Conservation (phyloP, 2,113 vertebrate species). For the Sander lucioperca region DNA sequence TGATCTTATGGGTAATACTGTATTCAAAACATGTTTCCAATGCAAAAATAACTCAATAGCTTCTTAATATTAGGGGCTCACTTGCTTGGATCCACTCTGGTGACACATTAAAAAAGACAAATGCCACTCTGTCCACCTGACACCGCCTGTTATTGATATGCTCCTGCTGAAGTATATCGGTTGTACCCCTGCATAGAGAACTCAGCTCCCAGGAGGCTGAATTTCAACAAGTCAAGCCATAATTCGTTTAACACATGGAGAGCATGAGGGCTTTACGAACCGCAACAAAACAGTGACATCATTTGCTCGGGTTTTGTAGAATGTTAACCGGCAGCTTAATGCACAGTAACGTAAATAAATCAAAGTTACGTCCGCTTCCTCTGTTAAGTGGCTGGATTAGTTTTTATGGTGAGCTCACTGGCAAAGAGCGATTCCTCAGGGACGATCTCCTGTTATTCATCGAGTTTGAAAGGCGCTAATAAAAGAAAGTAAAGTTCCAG, state of each 20-base stretch:
- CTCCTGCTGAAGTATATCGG: slow-evolving; percentile 48
- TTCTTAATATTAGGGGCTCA: slow-evolving; percentile 19
- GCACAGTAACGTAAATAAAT: slow-evolving; percentile 80
- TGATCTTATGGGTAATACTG: neutral
- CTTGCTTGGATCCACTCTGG: slow-evolving; percentile 13
- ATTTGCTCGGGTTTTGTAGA: slow-evolving; percentile 72
- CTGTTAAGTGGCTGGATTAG: slow-evolving; percentile 74
- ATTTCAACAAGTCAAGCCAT: slow-evolving; percentile 81
- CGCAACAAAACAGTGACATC: slow-evolving; percentile 79
- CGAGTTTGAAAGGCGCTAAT: slow-evolving; percentile 63
- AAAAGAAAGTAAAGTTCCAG: slow-evolving; percentile 63
- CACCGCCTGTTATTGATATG: slow-evolving; percentile 66
- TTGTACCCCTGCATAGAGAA: slow-evolving; percentile 54
- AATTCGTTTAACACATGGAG: slow-evolving; percentile 83
- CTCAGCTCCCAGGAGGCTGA: slow-evolving; percentile 63
- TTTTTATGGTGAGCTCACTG: slow-evolving; percentile 66
- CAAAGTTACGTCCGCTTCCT: slow-evolving; percentile 69
- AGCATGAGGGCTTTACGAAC: slow-evolving; percentile 59
- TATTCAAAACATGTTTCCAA: neutral
- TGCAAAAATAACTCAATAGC: slow-evolving; percentile 10
- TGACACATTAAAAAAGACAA: slow-evolving; percentile 21
- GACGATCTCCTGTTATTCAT: slow-evolving; percentile 61
- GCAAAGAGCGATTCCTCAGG: slow-evolving; percentile 50
- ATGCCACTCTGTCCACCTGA: slow-evolving; percentile 54
- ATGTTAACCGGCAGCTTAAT: slow-evolving; percentile 77